phyloP scores from a whole-genome alignment of 2,888 invertebrate genomes.

The Thelaira solivaga region DNA sequence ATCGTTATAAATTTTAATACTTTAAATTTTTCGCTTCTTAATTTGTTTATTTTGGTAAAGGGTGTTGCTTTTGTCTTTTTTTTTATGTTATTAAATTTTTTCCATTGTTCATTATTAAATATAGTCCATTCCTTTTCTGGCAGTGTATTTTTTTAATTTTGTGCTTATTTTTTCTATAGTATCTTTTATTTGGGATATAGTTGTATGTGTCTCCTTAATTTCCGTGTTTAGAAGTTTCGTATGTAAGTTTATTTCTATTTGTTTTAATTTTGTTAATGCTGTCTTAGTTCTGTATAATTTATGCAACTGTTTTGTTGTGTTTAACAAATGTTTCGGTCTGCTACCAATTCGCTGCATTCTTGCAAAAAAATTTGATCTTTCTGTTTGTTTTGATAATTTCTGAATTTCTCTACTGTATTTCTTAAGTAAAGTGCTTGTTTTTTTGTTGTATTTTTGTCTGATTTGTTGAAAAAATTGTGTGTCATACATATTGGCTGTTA shows the following conservation, averaged over 20 bases:
- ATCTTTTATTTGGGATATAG: not conserved
- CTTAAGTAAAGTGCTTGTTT: too few relatives aligned
- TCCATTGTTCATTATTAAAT: not conserved
- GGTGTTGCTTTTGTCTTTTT: not conserved
- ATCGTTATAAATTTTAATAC: not conserved
- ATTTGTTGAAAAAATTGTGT: too few relatives aligned
- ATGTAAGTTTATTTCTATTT: not conserved
- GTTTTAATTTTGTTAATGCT: not conserved
- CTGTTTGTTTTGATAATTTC: not conserved
- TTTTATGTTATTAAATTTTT: not conserved
- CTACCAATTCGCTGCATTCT: conserved; percentile 1
- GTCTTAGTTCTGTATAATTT: not conserved
- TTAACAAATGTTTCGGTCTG: conserved; percentile 3
- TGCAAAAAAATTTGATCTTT: not conserved
- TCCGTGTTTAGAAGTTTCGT: not conserved
- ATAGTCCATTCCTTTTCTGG: not conserved
- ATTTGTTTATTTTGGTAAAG: not conserved
- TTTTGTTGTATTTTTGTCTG: too few relatives aligned
- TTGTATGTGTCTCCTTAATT: not conserved
- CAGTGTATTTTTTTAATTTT: not conserved
- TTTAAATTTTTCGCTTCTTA: not conserved
- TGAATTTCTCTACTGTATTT: not conserved
- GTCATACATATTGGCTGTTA: too few relatives aligned
- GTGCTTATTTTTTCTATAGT: not conserved
- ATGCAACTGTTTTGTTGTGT: not conserved